A percentile compares a stretch with the other conserved stretches of the same genome.
Conservation (phyloP, 1,140 invertebrate species). For the Lepeophtheirus salmonis region DNA sequence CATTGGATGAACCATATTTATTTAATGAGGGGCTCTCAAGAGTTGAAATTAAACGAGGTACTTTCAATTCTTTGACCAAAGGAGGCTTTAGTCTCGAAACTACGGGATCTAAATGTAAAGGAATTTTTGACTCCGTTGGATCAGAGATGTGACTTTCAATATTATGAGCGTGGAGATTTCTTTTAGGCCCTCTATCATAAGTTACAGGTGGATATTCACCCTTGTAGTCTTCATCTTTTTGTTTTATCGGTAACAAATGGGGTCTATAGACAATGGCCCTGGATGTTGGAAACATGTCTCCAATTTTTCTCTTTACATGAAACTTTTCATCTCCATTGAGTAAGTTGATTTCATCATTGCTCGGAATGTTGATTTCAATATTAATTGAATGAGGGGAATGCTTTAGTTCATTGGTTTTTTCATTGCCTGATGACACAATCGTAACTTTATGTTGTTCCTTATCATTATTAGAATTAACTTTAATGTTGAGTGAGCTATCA, state of each 20-base stretch:
- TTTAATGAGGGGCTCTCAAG: not conserved
- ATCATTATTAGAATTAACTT: not conserved
- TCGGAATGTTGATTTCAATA: conserved; percentile 15
- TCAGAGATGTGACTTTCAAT: too few relatives aligned
- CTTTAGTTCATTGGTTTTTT: not conserved
- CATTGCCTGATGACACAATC: not conserved
- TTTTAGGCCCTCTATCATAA: too few relatives aligned
- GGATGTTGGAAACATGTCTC: not conserved
- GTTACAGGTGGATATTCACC: not conserved
- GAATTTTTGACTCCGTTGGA: not conserved
- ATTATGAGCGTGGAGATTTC: too few relatives aligned
- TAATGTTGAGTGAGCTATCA: not conserved
- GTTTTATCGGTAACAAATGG: not conserved
- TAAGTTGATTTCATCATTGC: conserved; percentile 2
- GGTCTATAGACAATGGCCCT: not conserved
- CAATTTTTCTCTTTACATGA: too few relatives aligned
- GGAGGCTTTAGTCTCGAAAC: not conserved
- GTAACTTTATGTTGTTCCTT: not conserved
- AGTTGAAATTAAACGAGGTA: not conserved
- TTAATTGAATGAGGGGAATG: conserved; percentile 10
- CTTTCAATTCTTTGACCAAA: not conserved
- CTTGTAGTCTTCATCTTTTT: not conserved
- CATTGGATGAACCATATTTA: not conserved
- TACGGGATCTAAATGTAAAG: not conserved
- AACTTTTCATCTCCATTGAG: not conserved